Evolutionary conservation across 1,140 invertebrate genomes (phyloP).

Genomic region (Oreohelix idahoensis): DNA sequence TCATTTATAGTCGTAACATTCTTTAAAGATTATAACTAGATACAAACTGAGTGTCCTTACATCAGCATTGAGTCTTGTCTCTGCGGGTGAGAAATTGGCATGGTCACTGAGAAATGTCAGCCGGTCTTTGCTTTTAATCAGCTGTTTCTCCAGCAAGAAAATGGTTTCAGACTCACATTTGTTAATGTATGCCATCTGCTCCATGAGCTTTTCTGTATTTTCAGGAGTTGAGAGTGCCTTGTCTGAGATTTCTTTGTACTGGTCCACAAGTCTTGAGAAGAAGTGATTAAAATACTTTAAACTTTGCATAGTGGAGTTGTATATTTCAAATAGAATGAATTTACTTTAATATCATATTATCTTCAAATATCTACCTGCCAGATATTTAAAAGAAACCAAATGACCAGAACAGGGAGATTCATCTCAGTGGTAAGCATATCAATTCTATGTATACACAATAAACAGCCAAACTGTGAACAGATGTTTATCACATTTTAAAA

Average conservation of each 20-base stretch:
- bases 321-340: no score
- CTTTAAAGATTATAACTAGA: no score
- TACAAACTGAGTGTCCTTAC: neutral
- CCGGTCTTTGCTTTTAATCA: slow-evolving; percentile 78
- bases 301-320: neutral
- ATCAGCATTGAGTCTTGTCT: slow-evolving; percentile 82
- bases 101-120: slow-evolving; percentile 87
- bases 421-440: no score
- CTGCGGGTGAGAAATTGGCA: slow-evolving; percentile 82
- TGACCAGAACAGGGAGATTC: no score
- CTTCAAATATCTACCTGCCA: no score
- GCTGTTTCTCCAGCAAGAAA: slow-evolving; percentile 82
- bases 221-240: slow-evolving; percentile 84
- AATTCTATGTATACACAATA: no score
- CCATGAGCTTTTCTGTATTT: slow-evolving; percentile 89
- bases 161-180: slow-evolving; percentile 83
- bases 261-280: slow-evolving; percentile 83
- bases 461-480: no score
- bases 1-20: no score
- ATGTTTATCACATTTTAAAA: no score
- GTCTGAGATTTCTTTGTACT: slow-evolving; percentile 87
- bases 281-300: slow-evolving; percentile 8
- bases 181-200: slow-evolving; percentile 83
- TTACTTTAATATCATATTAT: no score
- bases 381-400: no score